Evolutionary conservation across 2,113 vertebrate species (phyloP), one percentile per base, ranked within the genome.

Genomic region (Leucopsar rothschildi): DNA sequence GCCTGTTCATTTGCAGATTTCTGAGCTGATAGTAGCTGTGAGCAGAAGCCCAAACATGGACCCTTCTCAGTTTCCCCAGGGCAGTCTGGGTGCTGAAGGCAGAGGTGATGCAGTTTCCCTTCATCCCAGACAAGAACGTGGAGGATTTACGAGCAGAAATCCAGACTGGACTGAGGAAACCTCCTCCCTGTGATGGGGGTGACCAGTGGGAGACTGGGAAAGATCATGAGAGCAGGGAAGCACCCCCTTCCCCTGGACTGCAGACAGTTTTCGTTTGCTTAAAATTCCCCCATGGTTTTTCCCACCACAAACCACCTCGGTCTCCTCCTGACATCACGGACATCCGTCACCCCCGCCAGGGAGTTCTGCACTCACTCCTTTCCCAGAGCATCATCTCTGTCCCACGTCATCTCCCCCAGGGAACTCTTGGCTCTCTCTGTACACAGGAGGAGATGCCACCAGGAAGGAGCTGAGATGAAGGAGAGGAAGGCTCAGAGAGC

Each of bases 1-100:
- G 65, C 35, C 86, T 88, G 75, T 65, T 53, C 35, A 37, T 11
- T 89, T 39, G 45, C 94, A 83, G 94, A 96, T 96, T 65, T 92
- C 21, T 16, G 16, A n/a, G 35, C 76, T 80, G 94, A 96, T 95
- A 96, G 90, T 55, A 81, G 90, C 76, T 85, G 15, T 39, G 37
- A 93, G 92, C 82, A 90, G 52, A 42, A 91, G 75, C 87, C 85
- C 63, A 78, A 45, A 42, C 50, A 19, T 56, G 89, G 95, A 94
- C 65, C 69, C 77, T 65, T 70, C 61, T 90, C 44, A 1, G 40
- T 19, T 49, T 82, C 57, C n/a, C 79, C 42, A 11, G 42, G 33
- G 37, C 35, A 42, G 33, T 9, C 42, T 25, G 49, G 68, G 31
- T 70, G 52, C 47, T 47, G 66, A 47, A 71, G 60, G 68, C 37